These are phyloP conservation scores for Pangasius macronema DNA, from an alignment of 2,797 vertebrate genomes.

Conservation along the genomic window DNA sequence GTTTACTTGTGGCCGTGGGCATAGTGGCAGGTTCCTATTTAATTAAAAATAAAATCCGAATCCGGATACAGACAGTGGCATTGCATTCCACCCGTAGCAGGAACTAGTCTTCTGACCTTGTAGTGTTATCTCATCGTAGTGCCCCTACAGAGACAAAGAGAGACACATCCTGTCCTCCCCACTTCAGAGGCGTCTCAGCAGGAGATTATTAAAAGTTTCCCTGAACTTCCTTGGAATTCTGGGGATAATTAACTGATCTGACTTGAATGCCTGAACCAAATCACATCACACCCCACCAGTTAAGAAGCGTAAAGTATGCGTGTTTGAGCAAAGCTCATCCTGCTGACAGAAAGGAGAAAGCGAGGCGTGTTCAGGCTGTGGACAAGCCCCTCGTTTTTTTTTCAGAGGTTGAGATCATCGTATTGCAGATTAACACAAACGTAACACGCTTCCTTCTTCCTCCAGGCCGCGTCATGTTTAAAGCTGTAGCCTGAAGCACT, in stretches of 20 bases:
- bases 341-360: neutral
- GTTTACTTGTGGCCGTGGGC: neutral
- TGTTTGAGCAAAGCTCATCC: neutral
- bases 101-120: neutral
- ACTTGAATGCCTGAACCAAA: neutral
- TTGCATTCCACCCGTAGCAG: neutral
- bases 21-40: neutral
- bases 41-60: neutral
- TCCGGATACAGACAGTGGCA: neutral
- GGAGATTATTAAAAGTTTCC: neutral
- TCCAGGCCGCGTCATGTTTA: neutral
- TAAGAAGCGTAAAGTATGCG: neutral
- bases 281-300: neutral
- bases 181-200: neutral
- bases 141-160: neutral
- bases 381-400: neutral
- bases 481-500: neutral
- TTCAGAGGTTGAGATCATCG: neutral
- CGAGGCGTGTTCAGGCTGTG: neutral
- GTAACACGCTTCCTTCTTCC: neutral
- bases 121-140: neutral
- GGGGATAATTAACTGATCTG: neutral
- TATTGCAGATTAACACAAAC: neutral
- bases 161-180: neutral
- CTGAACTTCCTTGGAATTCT: conserved; percentile 2